phyloP scores from a whole-genome alignment of 2,113 vertebrate species.

The Gnathonemus longibarbis region DNA sequence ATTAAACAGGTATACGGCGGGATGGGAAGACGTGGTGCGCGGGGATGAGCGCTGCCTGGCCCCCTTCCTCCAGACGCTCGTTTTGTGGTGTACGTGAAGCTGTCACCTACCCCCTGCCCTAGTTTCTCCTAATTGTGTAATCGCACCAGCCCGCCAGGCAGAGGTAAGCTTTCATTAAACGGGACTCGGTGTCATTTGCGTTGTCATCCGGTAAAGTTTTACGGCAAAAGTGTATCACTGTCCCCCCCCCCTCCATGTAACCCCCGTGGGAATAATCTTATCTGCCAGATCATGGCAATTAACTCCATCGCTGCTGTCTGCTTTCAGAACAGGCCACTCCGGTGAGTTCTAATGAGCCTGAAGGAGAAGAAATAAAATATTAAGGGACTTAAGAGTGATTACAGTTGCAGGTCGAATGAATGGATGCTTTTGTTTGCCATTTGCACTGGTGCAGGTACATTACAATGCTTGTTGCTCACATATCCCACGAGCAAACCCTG shows the following conservation, averaged over 20 bases:
- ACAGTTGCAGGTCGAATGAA: not conserved
- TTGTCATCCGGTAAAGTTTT: slow-evolving; percentile 10
- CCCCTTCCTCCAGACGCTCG: slow-evolving; percentile 25
- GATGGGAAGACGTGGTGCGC: not conserved
- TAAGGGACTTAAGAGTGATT: not conserved
- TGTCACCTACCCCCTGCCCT: slow-evolving; percentile 24
- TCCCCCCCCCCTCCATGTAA: not conserved
- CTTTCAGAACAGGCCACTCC: not conserved
- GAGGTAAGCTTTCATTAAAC: slow-evolving; percentile 37
- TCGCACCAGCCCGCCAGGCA: slow-evolving; percentile 22
- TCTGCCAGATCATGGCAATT: not conserved
- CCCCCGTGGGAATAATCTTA: slow-evolving; percentile 10
- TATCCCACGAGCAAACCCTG: not conserved
- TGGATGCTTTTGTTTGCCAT: not conserved
- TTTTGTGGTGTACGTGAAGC: slow-evolving; percentile 10
- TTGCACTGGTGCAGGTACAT: not conserved
- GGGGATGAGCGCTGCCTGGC: slow-evolving; percentile 17
- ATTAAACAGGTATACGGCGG: slow-evolving; percentile 5
- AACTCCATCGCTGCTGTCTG: slow-evolving; percentile 2
- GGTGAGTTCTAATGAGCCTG: not conserved
- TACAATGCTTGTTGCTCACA: not conserved
- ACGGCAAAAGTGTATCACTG: slow-evolving; percentile 12
- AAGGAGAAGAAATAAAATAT: not conserved
- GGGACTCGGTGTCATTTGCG: slow-evolving; percentile 25
- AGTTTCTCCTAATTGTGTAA: slow-evolving; percentile 32